Evolutionary conservation across 2,888 invertebrate species (phyloP), one percentile per base, ranked within the genome.

Genomic region (Polyommatus icarus): DNA sequence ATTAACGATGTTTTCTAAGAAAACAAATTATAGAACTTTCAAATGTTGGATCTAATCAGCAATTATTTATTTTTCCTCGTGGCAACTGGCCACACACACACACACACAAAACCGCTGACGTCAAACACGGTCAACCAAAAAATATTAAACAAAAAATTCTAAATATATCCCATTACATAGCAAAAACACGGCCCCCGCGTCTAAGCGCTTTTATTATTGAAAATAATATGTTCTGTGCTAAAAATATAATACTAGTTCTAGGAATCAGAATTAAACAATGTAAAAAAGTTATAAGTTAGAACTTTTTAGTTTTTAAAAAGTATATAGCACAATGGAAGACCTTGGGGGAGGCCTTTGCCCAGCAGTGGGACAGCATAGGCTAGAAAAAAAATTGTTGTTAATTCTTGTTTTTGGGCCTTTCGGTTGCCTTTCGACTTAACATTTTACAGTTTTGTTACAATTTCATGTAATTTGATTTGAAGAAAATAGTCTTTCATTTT

Each of bases 1-100:
- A 15, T 29, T 67, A 67, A 29, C 67, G 3, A 20, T 24, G 61
- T 61, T 61, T 67, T 29, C 67, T 29, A 29, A 67, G 29, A 67
- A 67, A 67, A 67, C 29, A 67, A 67, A 67, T 12, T 67, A 67
- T 12, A 29, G 1, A 67, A 67, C 67, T 67, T 29, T 67, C 18
- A 67, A 67, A 32, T 67, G 67, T 15, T 67, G 29, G 29, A 29
- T 67, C 67, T 67, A 67, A 32, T 15, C 67, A 29, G 67, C 15
- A 67, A 67, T 67, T 32, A 67, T 29, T 67, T 67, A 67, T 67
- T 67, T 54, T 67, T 67, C 67, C 29, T 67, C 67, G 29, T 67
- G 29, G 67, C 67, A 67, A 67, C 67, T 67, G 67, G 10, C 67
- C 29, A 24, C 12, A 8, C 24, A 61, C 67, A 29, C 15, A 67